These are phyloP conservation scores for Gandaritis pyraliata DNA, from an alignment of 2,888 invertebrate genomes.

Conservation along the genomic window DNA sequence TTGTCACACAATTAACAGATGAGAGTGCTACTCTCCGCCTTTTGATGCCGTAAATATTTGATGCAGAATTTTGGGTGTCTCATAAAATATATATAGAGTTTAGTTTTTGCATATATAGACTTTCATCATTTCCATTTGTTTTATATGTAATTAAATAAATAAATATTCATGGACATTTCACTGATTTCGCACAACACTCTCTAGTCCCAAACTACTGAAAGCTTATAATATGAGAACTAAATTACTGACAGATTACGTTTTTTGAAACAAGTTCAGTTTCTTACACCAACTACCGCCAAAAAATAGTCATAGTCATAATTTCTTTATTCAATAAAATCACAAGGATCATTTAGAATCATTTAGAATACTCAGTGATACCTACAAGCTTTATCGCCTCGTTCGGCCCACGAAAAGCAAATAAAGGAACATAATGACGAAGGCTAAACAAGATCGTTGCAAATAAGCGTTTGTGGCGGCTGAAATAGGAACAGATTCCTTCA, in stretches of 20 bases:
- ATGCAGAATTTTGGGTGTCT: slow-evolving; percentile 2
- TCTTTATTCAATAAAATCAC: too few relatives aligned
- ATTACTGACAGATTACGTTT: too few relatives aligned
- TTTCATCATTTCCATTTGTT: background rate
- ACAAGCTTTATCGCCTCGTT: background rate
- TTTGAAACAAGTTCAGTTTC: background rate
- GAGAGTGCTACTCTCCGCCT: slow-evolving; percentile 53
- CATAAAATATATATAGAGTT: background rate
- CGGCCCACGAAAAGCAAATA: background rate
- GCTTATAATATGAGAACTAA: too few relatives aligned
- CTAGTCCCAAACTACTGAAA: too few relatives aligned
- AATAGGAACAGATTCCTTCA: slow-evolving; percentile 25
- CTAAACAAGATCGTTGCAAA: slow-evolving; percentile 27
- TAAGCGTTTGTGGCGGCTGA: slow-evolving; percentile 20
- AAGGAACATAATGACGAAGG: slow-evolving; percentile 2
- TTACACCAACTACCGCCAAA: too few relatives aligned
- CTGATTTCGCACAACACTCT: too few relatives aligned
- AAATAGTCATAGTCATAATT: too few relatives aligned
- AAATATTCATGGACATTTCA: too few relatives aligned
- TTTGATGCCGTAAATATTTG: slow-evolving; percentile 50
- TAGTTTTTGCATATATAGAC: background rate
- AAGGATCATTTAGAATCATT: too few relatives aligned
- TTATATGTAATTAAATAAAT: background rate
- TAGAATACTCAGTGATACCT: background rate
- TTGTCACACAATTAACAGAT: slow-evolving; percentile 63